These are phyloP conservation scores for Zaprionus lachaisei DNA, from an alignment of 1,140 invertebrate genomes.

Conservation along the genomic window DNA sequence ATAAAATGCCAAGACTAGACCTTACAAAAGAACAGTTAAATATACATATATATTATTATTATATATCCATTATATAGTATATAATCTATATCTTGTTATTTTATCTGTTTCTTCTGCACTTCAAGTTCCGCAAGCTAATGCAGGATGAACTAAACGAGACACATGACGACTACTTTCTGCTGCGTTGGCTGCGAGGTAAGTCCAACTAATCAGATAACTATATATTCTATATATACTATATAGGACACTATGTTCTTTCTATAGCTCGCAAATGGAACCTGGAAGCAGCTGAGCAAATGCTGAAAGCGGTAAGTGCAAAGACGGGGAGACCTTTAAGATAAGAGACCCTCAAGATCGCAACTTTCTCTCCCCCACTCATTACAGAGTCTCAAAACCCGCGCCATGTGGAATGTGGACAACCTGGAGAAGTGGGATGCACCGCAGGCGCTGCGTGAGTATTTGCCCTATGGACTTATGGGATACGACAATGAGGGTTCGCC, in stretches of 20 bases:
- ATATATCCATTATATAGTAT: no score
- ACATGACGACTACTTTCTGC: constrained; percentile 91
- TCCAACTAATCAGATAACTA: background rate
- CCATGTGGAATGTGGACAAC: constrained; percentile 90
- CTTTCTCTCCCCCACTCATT: background rate
- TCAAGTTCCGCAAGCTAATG: constrained; percentile 89
- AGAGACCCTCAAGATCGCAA: no score
- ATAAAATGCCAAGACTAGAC: no score
- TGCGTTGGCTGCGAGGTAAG: constrained; percentile 93
- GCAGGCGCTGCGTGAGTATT: constrained; percentile 89
- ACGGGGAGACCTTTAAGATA: background rate
- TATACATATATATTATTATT: no score
- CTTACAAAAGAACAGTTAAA: no score
- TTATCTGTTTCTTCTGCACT: constrained; percentile 45
- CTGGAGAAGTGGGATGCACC: constrained; percentile 89
- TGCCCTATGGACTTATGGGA: constrained; percentile 91
- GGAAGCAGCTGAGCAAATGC: constrained; percentile 93
- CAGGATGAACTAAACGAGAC: constrained; percentile 88
- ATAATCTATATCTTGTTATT: background rate
- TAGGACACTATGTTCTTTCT: background rate
- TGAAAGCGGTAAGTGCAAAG: constrained; percentile 86
- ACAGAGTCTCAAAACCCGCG: constrained; percentile 84
- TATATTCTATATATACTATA: background rate
- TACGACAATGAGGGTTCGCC: constrained; percentile 94
- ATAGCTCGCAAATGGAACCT: constrained; percentile 92